phyloP scores from a whole-genome alignment of 2,113 vertebrate genomes.

The Alligator sinensis region DNA sequence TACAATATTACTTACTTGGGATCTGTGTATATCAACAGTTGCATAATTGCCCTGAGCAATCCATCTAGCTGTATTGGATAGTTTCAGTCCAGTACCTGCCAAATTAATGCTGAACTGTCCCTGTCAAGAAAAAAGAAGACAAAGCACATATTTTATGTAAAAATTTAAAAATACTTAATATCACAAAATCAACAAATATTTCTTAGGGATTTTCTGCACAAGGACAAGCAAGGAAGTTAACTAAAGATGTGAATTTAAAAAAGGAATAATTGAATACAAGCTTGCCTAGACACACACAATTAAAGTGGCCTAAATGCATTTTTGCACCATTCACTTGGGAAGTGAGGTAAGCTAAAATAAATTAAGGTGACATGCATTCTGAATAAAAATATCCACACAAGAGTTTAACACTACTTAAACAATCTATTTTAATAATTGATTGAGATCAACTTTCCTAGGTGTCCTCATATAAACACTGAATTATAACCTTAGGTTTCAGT shows the following conservation, averaged over 20 bases:
- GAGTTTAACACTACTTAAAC: too few relatives aligned
- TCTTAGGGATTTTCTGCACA: not conserved
- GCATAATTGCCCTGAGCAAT: conserved; percentile 92
- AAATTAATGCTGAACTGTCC: conserved; percentile 97
- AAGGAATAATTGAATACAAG: not conserved
- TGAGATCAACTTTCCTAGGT: too few relatives aligned
- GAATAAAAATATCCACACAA: too few relatives aligned
- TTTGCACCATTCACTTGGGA: too few relatives aligned
- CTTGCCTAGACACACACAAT: not conserved
- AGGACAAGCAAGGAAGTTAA: not conserved
- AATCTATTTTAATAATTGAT: too few relatives aligned
- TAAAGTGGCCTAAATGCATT: not conserved
- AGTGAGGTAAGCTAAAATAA: too few relatives aligned
- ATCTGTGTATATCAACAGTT: conserved; percentile 89
- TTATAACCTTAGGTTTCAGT: not conserved
- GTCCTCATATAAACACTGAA: not conserved
- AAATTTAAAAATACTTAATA: not conserved
- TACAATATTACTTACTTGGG: conserved; percentile 84
- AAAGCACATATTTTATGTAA: not conserved
- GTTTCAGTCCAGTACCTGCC: conserved; percentile 89
- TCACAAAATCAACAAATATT: not conserved
- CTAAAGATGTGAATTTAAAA: not conserved
- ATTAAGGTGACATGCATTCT: too few relatives aligned
- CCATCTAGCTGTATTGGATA: conserved; percentile 89
- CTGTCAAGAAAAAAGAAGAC: conserved; percentile 64